These are phyloP conservation scores for Sarcophaga subvicina DNA, from an alignment of 2,888 invertebrate genomes.

Conservation along the genomic window DNA sequence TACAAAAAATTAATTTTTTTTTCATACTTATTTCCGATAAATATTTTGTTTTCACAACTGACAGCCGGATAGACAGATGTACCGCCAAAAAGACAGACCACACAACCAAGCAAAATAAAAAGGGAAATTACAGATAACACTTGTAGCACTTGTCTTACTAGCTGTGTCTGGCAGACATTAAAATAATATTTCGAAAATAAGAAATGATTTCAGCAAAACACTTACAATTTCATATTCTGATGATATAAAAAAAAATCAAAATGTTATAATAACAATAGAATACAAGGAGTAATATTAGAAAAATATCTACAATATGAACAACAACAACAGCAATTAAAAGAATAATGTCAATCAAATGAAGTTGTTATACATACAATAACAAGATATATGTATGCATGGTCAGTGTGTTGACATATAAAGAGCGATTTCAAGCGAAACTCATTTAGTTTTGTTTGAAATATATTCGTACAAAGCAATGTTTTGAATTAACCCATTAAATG, in stretches of 20 bases:
- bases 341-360: slow-evolving; percentile 17
- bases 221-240: not conserved
- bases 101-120: not conserved
- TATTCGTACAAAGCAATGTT: not conserved
- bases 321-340: slow-evolving; percentile 4
- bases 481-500: slow-evolving; percentile 9
- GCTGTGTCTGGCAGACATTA: not conserved
- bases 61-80: not conserved
- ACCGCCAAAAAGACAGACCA: not conserved
- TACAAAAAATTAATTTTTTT: not conserved
- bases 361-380: not conserved
- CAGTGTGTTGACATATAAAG: no score
- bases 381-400: not conserved
- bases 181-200: not conserved
- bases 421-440: not conserved
- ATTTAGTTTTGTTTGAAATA: not conserved
- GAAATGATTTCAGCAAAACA: not conserved
- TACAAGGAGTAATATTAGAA: not conserved
- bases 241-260: not conserved
- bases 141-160: not conserved
- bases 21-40: not conserved
- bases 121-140: no score
- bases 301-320: slow-evolving; percentile 8
- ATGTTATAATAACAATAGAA: not conserved
- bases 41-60: not conserved